Percentiles rank a stretch among this genome's conserved stretches.
phyloP scores from a whole-genome alignment of 2,888 invertebrate species.

The Platynereis dumerilii region DNA sequence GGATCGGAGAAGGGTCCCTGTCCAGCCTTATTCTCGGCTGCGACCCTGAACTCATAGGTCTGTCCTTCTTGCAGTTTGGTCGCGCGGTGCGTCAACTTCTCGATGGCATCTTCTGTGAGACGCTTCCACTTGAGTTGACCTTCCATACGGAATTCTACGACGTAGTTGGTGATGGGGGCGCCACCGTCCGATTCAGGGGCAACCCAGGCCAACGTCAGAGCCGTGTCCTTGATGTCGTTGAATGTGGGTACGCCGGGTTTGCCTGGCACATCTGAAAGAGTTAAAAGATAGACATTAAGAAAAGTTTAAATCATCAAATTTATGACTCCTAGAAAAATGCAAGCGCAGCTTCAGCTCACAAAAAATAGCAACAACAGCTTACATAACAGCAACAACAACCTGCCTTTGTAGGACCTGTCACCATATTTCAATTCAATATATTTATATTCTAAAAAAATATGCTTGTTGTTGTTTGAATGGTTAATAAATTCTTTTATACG shows the following conservation, averaged over 20 bases:
- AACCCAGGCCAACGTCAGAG: slow-evolving; percentile 75
- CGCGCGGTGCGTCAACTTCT: slow-evolving; percentile 21
- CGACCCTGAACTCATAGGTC: slow-evolving; percentile 80
- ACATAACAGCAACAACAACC: too few relatives aligned
- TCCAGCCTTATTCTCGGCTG: slow-evolving; percentile 88
- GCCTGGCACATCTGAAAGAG: slow-evolving; percentile 66
- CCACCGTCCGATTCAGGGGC: slow-evolving; percentile 60
- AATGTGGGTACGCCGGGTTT: slow-evolving; percentile 36
- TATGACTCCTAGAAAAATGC: too few relatives aligned
- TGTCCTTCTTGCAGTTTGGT: slow-evolving; percentile 18
- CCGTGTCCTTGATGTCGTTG: slow-evolving; percentile 69
- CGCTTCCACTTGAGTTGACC: slow-evolving; percentile 21
- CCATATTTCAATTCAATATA: too few relatives aligned
- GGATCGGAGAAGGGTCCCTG: slow-evolving; percentile 72
- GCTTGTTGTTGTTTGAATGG: too few relatives aligned
- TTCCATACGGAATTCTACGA: slow-evolving; percentile 52
- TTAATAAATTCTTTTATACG: too few relatives aligned
- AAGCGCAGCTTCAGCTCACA: too few relatives aligned
- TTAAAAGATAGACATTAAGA: background rate
- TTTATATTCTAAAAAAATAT: too few relatives aligned
- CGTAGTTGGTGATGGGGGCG: slow-evolving; percentile 56
- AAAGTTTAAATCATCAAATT: too few relatives aligned
- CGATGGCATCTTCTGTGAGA: slow-evolving; percentile 23
- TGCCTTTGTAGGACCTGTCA: too few relatives aligned
- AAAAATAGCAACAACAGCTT: too few relatives aligned